Evolutionary conservation across 2,797 vertebrate species (phyloP), one percentile per base, ranked within the genome.

Genomic region (Melanotaenia pygmaea): DNA sequence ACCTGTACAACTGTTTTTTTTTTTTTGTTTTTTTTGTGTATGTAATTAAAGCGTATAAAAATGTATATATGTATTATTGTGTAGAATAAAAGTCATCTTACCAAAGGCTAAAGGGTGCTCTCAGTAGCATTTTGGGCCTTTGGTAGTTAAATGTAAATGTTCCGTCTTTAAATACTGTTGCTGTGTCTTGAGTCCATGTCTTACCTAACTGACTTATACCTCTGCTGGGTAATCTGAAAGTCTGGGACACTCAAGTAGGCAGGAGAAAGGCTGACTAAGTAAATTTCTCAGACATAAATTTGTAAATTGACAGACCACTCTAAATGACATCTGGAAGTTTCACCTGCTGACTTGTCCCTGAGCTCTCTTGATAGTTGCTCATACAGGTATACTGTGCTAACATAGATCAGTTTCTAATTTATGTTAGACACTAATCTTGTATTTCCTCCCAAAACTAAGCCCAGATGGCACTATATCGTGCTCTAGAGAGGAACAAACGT

Each of bases 61-160:
- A 62, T 95, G 94, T 95, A 94, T 81, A 94, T 94, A 93, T 94
- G 91, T 94, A 92, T 87, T 82, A 94, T 92, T 94, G 88, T 94
- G 91, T 94, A 94, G 93, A 94, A 95, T 94, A 93, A 94, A 94
- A 93, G 89, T 89, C 84, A 86, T 92, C 82, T 85, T 91, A 82
- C 80, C 82, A 81, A 86, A 85, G 84, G 81, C 70, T 79, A 65
- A 34, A 66, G 61, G 76, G 76, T 77, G 76, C 76, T 71, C 14
- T 71, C 43, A 2, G 77, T 85, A 30, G 84, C 61, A 7, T 40
- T 77, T 51, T 32, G 5, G 56, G 68, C 54, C 74, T 81, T 58
- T 84, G 81, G 79, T 72, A 64, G 59, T 64, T 64, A 12, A 70
- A 72, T 22, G 79, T 76, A 81, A 83, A 72, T 2, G 3, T 16